These are phyloP conservation scores for Melanocharis versteri DNA, from an alignment of 2,113 vertebrate genomes.

Conservation along the genomic window DNA sequence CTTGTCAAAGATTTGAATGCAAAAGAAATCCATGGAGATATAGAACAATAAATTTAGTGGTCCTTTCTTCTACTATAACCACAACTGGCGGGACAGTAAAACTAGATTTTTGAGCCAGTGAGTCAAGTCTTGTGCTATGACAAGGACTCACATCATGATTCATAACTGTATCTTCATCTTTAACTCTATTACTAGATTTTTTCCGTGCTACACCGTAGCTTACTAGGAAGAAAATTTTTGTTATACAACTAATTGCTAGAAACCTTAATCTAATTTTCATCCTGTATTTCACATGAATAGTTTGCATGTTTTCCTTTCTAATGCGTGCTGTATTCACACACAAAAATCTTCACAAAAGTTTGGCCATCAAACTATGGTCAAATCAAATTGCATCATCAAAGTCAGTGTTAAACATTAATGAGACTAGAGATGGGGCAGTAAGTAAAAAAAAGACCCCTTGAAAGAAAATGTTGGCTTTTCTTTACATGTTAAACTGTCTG, in stretches of 20 bases:
- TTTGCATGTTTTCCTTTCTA: neutral
- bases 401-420: neutral
- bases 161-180: neutral
- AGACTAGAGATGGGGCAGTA: neutral
- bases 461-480: neutral
- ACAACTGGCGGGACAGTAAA: neutral
- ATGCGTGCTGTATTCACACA: neutral
- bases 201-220: neutral
- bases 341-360: no score
- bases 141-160: neutral
- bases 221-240: neutral
- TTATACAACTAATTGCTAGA: neutral
- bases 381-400: neutral
- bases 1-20: neutral
- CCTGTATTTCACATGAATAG: neutral
- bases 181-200: neutral
- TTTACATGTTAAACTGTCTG: neutral
- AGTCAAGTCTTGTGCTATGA: neutral
- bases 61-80: neutral
- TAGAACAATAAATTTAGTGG: neutral
- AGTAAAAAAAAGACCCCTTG: neutral
- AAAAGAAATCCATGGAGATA: neutral
- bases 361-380: neutral
- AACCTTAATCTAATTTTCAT: neutral
- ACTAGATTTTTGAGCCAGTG: neutral